A percentile compares a stretch with the other conserved stretches of the same genome.
Evolutionary conservation across 1,140 invertebrate genomes (phyloP).

Genomic region (Cardiocondyla obscurior): DNA sequence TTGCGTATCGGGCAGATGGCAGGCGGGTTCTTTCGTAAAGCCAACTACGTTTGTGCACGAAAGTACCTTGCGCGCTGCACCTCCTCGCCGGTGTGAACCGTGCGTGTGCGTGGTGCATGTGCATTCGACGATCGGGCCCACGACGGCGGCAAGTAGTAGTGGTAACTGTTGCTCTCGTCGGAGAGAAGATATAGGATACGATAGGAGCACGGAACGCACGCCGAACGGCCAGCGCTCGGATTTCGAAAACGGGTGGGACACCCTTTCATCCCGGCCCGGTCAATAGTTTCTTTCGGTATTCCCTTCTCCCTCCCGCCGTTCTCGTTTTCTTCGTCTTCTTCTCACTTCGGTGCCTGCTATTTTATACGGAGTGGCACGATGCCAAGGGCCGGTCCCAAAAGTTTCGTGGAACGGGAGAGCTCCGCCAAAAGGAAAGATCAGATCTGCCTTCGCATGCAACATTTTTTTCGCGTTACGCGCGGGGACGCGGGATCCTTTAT

Average conservation of each 20-base stretch:
- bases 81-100: background rate
- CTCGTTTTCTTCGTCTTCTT: background rate
- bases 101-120: background rate
- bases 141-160: background rate
- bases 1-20: constrained; percentile 81
- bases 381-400: constrained; percentile 19
- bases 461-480: constrained; percentile 40
- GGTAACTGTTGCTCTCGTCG: constrained; percentile 50
- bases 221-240: constrained; percentile 63
- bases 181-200: constrained; percentile 14
- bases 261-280: constrained; percentile 72
- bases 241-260: constrained; percentile 73
- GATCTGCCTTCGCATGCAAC: constrained; percentile 39
- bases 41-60: constrained; percentile 45
- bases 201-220: constrained; percentile 57
- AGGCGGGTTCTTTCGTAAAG: constrained; percentile 70
- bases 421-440: constrained; percentile 29
- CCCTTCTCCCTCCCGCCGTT: constrained; percentile 49
- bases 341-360: constrained; percentile 21
- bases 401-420: constrained; percentile 1
- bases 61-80: constrained; percentile 47
- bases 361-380: constrained; percentile 34
- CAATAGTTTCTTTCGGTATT: constrained; percentile 69
- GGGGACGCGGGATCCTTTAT: background rate
- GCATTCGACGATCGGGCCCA: background rate